Evolutionary conservation across 2,888 invertebrate genomes (phyloP), one percentile per base, ranked within the genome.

Genomic region (Cheilosia vernalis): DNA sequence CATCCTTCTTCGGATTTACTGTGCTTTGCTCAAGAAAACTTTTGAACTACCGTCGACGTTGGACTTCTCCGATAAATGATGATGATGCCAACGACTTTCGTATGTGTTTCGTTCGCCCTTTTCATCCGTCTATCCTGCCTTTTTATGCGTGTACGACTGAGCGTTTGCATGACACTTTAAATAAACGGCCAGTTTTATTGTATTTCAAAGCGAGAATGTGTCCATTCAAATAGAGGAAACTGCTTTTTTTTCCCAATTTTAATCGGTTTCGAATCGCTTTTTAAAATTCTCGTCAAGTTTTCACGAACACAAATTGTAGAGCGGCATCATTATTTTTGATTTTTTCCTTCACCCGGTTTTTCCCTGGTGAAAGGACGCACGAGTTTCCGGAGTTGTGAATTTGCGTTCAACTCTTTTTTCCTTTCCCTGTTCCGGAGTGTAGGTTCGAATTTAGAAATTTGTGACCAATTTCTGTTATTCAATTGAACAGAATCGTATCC

Each of bases 301-400:
- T 21, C 66, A 74, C 74, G 64, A 74, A 24, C 55, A 63, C 55
- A 63, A 24, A 74, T 49, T 55, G n/a, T 69, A 24, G 13, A 24
- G 44, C 24, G 24, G 19, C 27, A 44, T 64, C 56, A 74, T 64
- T 74, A 74, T 72, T 37, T 51, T 66, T 42, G 64, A 27, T 58
- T 44, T 42, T 73, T 37, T 5, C 30, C 61, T 69, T 47, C 13
- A 19, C 19, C 40, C 44, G 47, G 61, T 77, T 67, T 40, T 49
- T 70, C 53, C 53, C 64, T 51, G 21, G 27, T 61, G 30, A 53
- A 61, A 78, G 72, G 53, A 66, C 66, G 30, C 30, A 72, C 64
- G 64, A 72, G 66, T 61, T 83, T 78, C 83, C 83, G 78, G 51
- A 63, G 78, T 66, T 51, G 73, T 63, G 56, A 78, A 78, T 83